Evolutionary conservation across 1,140 invertebrate genomes (phyloP).

Genomic region (Saxidomus purpurata): DNA sequence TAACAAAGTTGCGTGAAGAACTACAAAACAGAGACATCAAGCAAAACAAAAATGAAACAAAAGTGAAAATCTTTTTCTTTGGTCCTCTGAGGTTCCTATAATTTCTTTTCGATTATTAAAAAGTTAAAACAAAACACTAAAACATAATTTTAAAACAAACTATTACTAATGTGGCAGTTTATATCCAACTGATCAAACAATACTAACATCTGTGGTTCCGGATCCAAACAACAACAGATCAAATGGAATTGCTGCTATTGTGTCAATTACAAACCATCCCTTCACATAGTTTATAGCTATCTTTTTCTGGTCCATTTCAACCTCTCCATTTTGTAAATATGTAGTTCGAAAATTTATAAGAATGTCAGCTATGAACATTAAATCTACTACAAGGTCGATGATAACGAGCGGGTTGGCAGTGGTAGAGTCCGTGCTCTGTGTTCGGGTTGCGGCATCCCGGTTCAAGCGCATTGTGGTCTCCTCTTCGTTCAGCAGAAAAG

Average conservation of each 20-base stretch:
- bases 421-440: conserved; percentile 74
- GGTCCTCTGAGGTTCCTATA: no score
- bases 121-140: no score
- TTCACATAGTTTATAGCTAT: conserved; percentile 87
- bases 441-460: conserved; percentile 74
- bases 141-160: no score
- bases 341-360: conserved; percentile 87
- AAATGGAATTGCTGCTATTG: conserved; percentile 86
- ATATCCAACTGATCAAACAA: neutral
- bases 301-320: conserved; percentile 84
- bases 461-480: conserved; percentile 84
- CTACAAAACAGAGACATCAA: no score
- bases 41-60: no score
- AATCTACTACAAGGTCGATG: conserved; percentile 86
- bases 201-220: conserved; percentile 86
- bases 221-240: conserved; percentile 86
- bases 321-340: conserved; percentile 86
- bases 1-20: no score
- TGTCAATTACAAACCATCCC: conserved; percentile 86
- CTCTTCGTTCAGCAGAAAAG: conserved; percentile 96
- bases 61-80: no score
- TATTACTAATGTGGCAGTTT: no score
- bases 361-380: conserved; percentile 87
- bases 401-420: conserved; percentile 85
- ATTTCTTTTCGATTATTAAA: no score